Evolutionary conservation across 1,140 invertebrate genomes (phyloP).

Genomic region (Drosophila bocqueti): DNA sequence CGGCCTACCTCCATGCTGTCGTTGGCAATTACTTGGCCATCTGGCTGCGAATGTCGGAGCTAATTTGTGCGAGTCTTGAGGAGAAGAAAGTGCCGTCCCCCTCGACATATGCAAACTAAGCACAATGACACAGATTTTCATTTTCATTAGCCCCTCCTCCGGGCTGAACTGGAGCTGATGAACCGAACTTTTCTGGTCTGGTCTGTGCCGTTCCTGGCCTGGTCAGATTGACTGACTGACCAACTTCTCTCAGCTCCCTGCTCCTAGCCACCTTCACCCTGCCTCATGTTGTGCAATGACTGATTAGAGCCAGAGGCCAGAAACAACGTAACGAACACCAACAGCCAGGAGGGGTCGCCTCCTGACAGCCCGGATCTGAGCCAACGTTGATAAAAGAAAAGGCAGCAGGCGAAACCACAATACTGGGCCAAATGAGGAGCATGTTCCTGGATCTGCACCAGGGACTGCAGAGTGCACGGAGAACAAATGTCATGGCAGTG

Average conservation of each 20-base stretch:
- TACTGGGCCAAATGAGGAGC: constrained; percentile 56
- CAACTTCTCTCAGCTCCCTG: constrained; percentile 13
- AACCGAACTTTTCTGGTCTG: constrained; percentile 14
- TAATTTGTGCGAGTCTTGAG: constrained; percentile 51
- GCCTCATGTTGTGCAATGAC: constrained; percentile 59
- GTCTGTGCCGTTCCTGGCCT: neutral
- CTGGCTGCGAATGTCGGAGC: constrained; percentile 44
- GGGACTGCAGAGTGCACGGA: constrained; percentile 12
- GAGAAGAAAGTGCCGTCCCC: constrained; percentile 38
- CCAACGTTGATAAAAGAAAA: constrained; percentile 79
- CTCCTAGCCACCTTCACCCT: neutral
- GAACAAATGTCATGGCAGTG: neutral
- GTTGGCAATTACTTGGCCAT: constrained; percentile 46
- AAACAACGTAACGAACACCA: constrained; percentile 49
- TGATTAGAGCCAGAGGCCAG: constrained; percentile 63
- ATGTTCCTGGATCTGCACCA: constrained; percentile 7
- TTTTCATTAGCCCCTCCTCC: constrained; percentile 67
- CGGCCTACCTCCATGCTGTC: constrained; percentile 38
- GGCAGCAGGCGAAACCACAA: constrained; percentile 72
- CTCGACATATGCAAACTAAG: constrained; percentile 72
- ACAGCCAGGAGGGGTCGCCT: constrained; percentile 31
- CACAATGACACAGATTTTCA: constrained; percentile 78
- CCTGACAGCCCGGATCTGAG: constrained; percentile 52
- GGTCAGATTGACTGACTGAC: constrained; percentile 46
- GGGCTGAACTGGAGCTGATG: constrained; percentile 37